These are phyloP conservation scores for Apamea epomidion DNA, from an alignment of 2,888 invertebrate genomes.

Conservation along the genomic window DNA sequence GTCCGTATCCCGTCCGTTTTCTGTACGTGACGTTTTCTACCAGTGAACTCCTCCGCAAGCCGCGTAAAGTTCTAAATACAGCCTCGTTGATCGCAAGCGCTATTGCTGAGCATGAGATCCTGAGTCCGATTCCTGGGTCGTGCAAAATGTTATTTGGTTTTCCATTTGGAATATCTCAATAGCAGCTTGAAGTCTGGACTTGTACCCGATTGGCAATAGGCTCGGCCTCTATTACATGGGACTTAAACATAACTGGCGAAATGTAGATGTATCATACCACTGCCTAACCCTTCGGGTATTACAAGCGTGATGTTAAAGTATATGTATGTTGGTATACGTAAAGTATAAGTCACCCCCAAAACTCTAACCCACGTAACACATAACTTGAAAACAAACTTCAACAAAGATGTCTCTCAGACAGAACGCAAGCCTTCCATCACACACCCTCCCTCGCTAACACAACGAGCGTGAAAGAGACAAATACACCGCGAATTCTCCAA, in stretches of 20 bases:
- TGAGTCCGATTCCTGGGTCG: not conserved
- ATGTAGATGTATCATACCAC: not conserved
- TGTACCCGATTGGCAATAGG: not conserved
- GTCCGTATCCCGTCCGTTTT: too few species aligned
- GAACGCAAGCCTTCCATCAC: constrained; percentile 37
- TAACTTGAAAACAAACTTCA: constrained; percentile 50
- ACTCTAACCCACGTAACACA: constrained; percentile 5
- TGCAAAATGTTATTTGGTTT: not conserved
- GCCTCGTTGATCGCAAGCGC: not conserved
- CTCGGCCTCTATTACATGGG: not conserved
- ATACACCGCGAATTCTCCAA: constrained; percentile 42
- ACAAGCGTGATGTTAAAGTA: not conserved
- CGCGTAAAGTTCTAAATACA: not conserved
- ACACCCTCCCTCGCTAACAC: constrained; percentile 20
- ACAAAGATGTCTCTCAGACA: constrained; percentile 35
- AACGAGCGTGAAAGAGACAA: constrained; percentile 36
- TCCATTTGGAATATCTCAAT: not conserved
- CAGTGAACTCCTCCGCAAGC: too few species aligned
- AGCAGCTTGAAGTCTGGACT: not conserved
- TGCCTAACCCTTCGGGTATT: not conserved
- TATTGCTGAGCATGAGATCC: not conserved
- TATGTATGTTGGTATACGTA: not conserved
- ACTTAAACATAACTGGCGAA: not conserved
- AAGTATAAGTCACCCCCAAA: not conserved
- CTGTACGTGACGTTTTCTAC: too few species aligned